Evolutionary conservation across 2,113 vertebrate genomes (phyloP), one percentile per base, ranked within the genome.

Genomic region (Junco hyemalis): DNA sequence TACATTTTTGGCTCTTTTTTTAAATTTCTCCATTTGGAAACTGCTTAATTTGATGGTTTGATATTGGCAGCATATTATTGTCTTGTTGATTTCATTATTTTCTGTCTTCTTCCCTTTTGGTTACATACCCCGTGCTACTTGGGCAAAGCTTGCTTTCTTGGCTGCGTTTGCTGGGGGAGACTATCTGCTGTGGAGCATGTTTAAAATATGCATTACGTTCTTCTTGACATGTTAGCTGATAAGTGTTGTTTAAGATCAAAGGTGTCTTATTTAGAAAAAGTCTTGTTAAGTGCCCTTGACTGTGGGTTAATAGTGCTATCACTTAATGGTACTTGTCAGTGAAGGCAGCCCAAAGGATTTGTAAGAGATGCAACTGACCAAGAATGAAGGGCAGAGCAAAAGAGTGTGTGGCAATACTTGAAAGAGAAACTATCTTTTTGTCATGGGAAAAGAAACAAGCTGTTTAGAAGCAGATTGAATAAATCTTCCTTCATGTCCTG

Each of bases 231-330:
- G 65, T 89, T 77, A 93, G 42, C 72, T 95, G 71, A 36, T 87
- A 96, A 86, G 47, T 60, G 51, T 82, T 91, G 65, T 47, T 95
- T 93, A 50, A 36, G 79, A 93, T 96, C 91, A 95, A 94, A 96
- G 71, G 60, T 72, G 20, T 91, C 66, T 93, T 87, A 94, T 94
- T 88, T 77, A 61, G 96, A 85, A 83, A 73, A 66, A 66, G 73
- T 59, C 71, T 54, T 85, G 26, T 54, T 54, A 88, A 63, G 53
- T 93, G 81, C 45, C 91, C 94, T 97, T 97, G 93, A 45, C 66
- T 92, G 20, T 69, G 47, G 66, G 92, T 96, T 97, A 95, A 96
- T 94, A 73, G 69, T 33, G 13, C 42, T 89, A 63, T 95, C 31
- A 38, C 38, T 86, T 90, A 69, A 77, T 70, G 29, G 40, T 45